Conservation (phyloP, 64 coral and sea anemone species). For the Porites australiensis region DNA sequence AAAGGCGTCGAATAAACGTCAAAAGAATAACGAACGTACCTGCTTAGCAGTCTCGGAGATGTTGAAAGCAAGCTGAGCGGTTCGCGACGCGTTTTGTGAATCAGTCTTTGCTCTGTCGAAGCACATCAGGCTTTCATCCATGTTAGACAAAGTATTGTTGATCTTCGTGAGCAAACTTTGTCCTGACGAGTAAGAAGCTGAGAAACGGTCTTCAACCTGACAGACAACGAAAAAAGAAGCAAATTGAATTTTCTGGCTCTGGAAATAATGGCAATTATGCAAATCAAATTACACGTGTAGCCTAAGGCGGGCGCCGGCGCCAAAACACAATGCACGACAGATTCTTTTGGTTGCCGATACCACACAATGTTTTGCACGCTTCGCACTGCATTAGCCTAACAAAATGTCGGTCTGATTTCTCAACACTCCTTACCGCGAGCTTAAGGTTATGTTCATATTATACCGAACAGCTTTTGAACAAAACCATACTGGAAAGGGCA, state of each 20-base stretch:
- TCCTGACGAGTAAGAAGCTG: conserved; percentile 52
- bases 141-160: conserved; percentile 67
- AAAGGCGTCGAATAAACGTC: not conserved
- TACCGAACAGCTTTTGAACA: too few relatives aligned
- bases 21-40: conserved; percentile 39
- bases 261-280: not conserved
- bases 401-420: too few relatives aligned
- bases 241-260: not conserved
- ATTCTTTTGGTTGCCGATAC: too few relatives aligned
- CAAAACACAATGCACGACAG: too few relatives aligned
- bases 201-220: conserved; percentile 76
- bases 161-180: conserved; percentile 65
- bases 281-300: not conserved
- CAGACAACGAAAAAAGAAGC: not conserved
- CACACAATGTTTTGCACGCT: too few relatives aligned
- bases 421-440: too few relatives aligned
- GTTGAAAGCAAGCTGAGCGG: conserved; percentile 74
- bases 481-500: too few relatives aligned
- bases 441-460: too few relatives aligned
- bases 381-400: too few relatives aligned
- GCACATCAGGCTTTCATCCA: conserved; percentile 80
- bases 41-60: conserved; percentile 59
- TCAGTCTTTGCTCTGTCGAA: conserved; percentile 68
- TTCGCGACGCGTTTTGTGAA: conserved; percentile 66
- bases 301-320: not conserved